These are phyloP conservation scores for Condylura cristata DNA, from an alignment of 2,113 vertebrate species.

Conservation along the genomic window DNA sequence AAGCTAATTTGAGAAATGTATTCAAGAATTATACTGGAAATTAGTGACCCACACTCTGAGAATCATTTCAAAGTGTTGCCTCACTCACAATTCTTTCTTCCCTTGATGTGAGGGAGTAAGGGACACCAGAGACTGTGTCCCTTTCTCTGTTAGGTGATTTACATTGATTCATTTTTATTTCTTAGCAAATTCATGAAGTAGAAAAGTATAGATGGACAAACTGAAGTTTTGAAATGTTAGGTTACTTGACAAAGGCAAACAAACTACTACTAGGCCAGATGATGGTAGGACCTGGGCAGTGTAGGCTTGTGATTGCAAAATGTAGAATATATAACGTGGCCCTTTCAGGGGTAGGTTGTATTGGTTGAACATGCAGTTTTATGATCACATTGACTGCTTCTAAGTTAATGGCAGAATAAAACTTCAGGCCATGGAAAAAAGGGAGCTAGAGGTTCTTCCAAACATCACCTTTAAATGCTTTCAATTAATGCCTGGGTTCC, in stretches of 20 bases:
- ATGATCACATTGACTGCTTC: slow-evolving; percentile 42
- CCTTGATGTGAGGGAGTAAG: background rate
- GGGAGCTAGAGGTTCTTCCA: slow-evolving; percentile 36
- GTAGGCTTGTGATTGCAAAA: slow-evolving; percentile 40
- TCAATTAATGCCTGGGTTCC: slow-evolving; percentile 76
- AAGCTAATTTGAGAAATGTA: slow-evolving; percentile 19
- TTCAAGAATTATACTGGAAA: slow-evolving; percentile 19
- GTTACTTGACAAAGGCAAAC: background rate
- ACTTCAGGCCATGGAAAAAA: slow-evolving; percentile 37
- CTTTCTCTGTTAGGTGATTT: background rate
- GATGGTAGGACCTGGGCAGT: background rate
- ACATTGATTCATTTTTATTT: background rate
- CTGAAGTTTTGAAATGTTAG: background rate
- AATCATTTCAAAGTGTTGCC: background rate
- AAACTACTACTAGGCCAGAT: background rate
- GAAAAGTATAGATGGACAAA: background rate
- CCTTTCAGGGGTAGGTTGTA: background rate
- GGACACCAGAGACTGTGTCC: background rate
- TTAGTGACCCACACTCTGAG: background rate
- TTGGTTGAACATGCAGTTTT: background rate
- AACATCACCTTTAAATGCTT: slow-evolving; percentile 70
- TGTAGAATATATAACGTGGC: background rate
- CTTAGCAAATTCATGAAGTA: background rate
- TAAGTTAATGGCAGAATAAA: slow-evolving; percentile 50
- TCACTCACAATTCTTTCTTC: background rate